phyloP scores from a whole-genome alignment of 1,140 invertebrate genomes.

The Drosophila ironensis region DNA sequence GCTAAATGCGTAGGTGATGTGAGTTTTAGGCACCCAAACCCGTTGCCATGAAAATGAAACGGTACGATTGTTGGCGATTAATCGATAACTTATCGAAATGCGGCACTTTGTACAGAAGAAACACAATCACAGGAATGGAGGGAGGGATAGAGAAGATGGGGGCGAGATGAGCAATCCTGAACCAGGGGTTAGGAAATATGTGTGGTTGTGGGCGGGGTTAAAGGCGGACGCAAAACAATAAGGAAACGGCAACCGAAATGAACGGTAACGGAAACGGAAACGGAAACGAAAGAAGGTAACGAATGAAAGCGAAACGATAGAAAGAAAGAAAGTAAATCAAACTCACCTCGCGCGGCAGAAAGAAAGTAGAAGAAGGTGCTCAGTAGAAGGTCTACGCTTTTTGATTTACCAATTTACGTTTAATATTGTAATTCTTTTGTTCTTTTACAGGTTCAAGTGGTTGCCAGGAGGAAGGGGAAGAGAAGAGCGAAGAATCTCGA shows the following conservation, averaged over 20 bases:
- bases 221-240: conserved; percentile 38
- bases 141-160: not conserved
- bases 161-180: conserved; percentile 3
- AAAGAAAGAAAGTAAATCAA: conserved; percentile 49
- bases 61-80: too few species aligned
- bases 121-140: not conserved
- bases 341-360: conserved; percentile 61
- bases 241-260: conserved; percentile 8
- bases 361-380: conserved; percentile 52
- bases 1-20: too few species aligned
- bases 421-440: not conserved
- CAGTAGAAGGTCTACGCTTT: conserved; percentile 17
- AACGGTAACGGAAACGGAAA: conserved; percentile 29
- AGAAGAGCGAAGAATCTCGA: conserved; percentile 17
- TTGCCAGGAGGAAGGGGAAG: conserved; percentile 10
- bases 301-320: conserved; percentile 32
- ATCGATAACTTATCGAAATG: too few species aligned
- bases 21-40: too few species aligned
- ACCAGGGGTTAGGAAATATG: conserved; percentile 23
- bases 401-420: not conserved
- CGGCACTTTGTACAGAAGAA: not conserved
- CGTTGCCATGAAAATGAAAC: too few species aligned
- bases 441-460: conserved; percentile 9
- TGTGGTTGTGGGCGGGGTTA: conserved; percentile 14
- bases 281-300: conserved; percentile 16